Evolutionary conservation across 1,140 invertebrate species (phyloP).

Genomic region (Leptonema lineaticorne): DNA sequence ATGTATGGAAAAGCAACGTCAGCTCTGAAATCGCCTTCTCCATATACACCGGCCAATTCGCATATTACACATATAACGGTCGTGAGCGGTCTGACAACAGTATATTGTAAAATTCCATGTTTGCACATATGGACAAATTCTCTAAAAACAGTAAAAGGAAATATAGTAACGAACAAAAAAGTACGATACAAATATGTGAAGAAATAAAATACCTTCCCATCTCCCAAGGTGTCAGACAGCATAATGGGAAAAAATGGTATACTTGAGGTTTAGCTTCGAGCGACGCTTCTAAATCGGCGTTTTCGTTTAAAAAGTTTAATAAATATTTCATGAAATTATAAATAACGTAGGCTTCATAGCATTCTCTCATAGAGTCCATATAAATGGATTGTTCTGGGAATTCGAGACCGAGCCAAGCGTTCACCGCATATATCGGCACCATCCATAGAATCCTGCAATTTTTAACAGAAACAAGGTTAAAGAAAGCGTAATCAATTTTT

Average conservation of each 20-base stretch:
- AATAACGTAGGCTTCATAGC: constrained; percentile 96
- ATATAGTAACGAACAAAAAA: neutral
- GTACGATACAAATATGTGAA: neutral
- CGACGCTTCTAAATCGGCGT: constrained; percentile 76
- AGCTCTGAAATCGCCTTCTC: constrained; percentile 84
- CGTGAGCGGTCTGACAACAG: constrained; percentile 83
- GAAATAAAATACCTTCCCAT: constrained; percentile 70
- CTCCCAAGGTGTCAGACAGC: constrained; percentile 81
- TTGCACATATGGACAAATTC: constrained; percentile 93
- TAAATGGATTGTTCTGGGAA: constrained; percentile 87
- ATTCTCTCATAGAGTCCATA: constrained; percentile 88
- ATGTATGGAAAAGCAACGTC: constrained; percentile 89
- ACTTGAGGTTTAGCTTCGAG: constrained; percentile 84
- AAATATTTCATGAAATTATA: constrained; percentile 98
- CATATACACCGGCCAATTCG: constrained; percentile 81
- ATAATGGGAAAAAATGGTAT: constrained; percentile 81
- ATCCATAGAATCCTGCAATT: constrained; percentile 90
- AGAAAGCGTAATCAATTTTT: neutral
- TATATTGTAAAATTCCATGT: constrained; percentile 95
- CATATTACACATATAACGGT: constrained; percentile 88
- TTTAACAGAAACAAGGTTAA: neutral
- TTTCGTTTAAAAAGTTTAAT: constrained; percentile 84
- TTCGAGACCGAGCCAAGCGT: constrained; percentile 84
- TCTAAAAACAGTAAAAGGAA: constrained; percentile 50
- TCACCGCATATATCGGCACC: constrained; percentile 95